These are phyloP conservation scores for Heliornis fulica DNA, from an alignment of 2,113 vertebrate species.

Conservation along the genomic window DNA sequence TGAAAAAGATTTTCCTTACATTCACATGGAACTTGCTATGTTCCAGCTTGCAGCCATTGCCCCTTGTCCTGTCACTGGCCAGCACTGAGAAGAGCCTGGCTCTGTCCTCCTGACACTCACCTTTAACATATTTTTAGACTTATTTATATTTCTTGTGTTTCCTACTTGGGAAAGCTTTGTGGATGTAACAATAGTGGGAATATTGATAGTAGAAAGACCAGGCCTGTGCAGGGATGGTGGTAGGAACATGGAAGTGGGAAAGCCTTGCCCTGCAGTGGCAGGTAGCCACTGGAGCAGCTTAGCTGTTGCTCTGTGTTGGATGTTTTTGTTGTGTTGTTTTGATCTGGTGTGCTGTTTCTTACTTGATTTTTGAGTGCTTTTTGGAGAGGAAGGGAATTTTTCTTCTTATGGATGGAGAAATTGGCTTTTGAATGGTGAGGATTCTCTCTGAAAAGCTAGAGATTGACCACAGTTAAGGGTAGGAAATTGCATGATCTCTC, in stretches of 20 bases:
- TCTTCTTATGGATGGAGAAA: background rate
- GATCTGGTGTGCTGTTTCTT: background rate
- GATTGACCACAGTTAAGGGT: background rate
- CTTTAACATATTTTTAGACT: too few relatives aligned
- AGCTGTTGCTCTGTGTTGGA: background rate
- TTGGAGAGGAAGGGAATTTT: background rate
- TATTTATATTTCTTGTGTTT: too few relatives aligned
- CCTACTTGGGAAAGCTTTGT: background rate
- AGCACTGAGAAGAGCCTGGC: too few relatives aligned
- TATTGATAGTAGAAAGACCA: background rate
- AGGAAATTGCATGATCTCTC: background rate
- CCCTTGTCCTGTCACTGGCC: too few relatives aligned
- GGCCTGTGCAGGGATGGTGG: background rate
- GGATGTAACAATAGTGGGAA: background rate
- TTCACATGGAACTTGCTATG: too few relatives aligned
- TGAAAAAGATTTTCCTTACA: too few relatives aligned
- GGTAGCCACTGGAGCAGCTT: background rate
- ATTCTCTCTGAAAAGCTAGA: background rate
- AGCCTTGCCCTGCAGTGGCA: background rate
- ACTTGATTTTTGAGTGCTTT: background rate
- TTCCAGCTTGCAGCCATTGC: too few relatives aligned
- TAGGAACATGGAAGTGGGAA: fast-evolving
- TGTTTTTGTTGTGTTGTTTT: background rate
- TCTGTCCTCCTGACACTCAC: too few relatives aligned
- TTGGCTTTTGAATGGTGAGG: background rate